Percentiles rank a stretch among this genome's conserved stretches.
These are phyloP conservation scores for Coptotermes formosanus DNA, from an alignment of 1,140 invertebrate genomes.

Conservation along the genomic window DNA sequence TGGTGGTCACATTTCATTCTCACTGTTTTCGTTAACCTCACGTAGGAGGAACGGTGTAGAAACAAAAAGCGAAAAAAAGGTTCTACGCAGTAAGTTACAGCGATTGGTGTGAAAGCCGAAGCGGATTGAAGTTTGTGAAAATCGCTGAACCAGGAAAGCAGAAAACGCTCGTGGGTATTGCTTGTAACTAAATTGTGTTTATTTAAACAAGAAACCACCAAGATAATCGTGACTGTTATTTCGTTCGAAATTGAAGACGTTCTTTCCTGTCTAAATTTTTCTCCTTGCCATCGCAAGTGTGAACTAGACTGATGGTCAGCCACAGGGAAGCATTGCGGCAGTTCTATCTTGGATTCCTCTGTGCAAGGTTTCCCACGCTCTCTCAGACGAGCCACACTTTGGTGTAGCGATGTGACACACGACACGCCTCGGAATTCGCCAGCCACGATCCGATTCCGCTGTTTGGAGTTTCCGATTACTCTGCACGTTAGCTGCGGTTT, in stretches of 20 bases:
- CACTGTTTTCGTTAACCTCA: not conserved
- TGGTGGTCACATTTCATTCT: not conserved
- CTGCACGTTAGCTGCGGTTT: not conserved
- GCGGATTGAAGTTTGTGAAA: slow-evolving; percentile 3
- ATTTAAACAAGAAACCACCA: slow-evolving; percentile 16
- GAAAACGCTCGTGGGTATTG: not conserved
- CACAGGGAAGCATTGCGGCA: too few relatives aligned
- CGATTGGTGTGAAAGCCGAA: not conserved
- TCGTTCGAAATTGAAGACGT: not conserved
- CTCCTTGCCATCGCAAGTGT: not conserved
- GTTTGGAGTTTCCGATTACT: not conserved
- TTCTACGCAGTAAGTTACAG: not conserved
- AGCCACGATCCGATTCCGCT: not conserved
- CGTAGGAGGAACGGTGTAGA: not conserved
- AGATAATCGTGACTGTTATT: not conserved
- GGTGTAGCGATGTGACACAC: not conserved
- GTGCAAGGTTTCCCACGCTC: not conserved
- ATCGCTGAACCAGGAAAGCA: slow-evolving; percentile 13
- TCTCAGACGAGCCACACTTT: not conserved
- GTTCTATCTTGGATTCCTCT: not conserved
- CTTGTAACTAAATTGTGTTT: slow-evolving; percentile 17
- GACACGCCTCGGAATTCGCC: slow-evolving; percentile 7
- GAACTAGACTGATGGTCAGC: not conserved
- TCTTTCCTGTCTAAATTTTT: not conserved
- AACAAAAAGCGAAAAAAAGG: not conserved